Base-by-base conservation (phyloP, 2,113 vertebrate genomes). In the Siphamia tubifer region DNA sequence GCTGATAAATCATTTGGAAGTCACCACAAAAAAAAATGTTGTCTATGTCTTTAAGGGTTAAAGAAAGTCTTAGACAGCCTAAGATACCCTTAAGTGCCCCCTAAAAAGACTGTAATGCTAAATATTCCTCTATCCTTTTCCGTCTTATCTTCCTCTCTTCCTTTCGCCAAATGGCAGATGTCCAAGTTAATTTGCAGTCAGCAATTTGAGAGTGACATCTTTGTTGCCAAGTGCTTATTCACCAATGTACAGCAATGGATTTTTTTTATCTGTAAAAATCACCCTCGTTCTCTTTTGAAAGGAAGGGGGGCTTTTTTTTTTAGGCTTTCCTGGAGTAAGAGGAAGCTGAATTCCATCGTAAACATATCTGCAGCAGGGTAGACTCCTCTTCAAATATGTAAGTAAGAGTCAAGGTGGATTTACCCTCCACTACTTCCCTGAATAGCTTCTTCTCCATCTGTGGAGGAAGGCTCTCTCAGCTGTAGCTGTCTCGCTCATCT, bases 351-450 rank as follows among this genome's bases (percentile, higher is more conserved):
- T 24, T 67, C 17, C 8, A 23, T 32, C 13, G 28, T 21, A 7
- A 38, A 38, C 11, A 66, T 17, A 65, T 66, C 40, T 57, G 62
- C 62, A 71, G 49, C 56, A 36, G 34, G 35, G 10, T 19, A 21
- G 31, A 17, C 58, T 53, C 34, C 34, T 73, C 47, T 53, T 40
- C 28, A 74, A 68, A 74, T 71, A 62, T 81, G 52, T 51, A 69
- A 24, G 58, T 76, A 38, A 53, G 68, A 77, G 44, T 70, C 67
- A 30, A 58, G 38, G 24, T 56, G 51, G 66, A 80, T 75, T 78
- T 53, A 55, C 20, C 35, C 31, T 48, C 24, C 13, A 40, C 40
- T 60, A 45, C 60, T 66, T 74, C 51, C 1, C 77, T 58, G 65
- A 70, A 55, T 54, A 74, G 68, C 72, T 20, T 48, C 48, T 66